Base-by-base conservation (phyloP, 2,888 invertebrate genomes). In the Eulithis testata region DNA sequence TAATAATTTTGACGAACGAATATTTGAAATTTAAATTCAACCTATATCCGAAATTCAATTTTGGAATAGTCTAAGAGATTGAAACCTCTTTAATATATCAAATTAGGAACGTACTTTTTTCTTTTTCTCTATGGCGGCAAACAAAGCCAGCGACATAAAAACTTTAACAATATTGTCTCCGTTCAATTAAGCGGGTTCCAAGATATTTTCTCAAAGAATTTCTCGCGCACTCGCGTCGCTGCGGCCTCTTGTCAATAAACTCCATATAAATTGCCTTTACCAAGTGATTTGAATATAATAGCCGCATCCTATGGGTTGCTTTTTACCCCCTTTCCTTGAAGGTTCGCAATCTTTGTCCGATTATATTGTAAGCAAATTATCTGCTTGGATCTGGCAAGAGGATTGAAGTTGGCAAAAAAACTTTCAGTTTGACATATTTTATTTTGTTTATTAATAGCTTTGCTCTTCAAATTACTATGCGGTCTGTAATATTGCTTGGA, bases 321-420 rank as follows among this genome's bases (percentile, higher is more conserved):
- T 90, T 90, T 90, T 89, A 87, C 83, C 87, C 84, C 86, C 85
- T 86, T 87, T 82, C 83, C 85, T 80, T 87, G 87, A 84, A 86
- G 79, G 81, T 78, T 75, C 77, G 88, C 89, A 90, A 89, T 90
- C 89, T 83, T 85, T 87, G 90, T 89, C 82, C 88, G 91, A 93
- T 93, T 93, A 93, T 93, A 93, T 93, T 93, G 92, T 93, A 93
- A 93, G 92, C 92, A 93, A 93, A 92, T 93, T 93, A 91, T 93
- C 92, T 90, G 84, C 78, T 83, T 72, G 84, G 85, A 91, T 91
- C 91, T 91, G 87, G 88, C 85, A 82, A 83, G 79, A 75, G 82
- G 86, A 81, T 81, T 85, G 81, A 82, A 82, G 76, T 72, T 71
- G 63, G 72, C 74, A 76, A 76, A 47, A 31, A 76, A 76, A 69